Conservation (phyloP, 1,140 invertebrate species). For the Patella vulgata region DNA sequence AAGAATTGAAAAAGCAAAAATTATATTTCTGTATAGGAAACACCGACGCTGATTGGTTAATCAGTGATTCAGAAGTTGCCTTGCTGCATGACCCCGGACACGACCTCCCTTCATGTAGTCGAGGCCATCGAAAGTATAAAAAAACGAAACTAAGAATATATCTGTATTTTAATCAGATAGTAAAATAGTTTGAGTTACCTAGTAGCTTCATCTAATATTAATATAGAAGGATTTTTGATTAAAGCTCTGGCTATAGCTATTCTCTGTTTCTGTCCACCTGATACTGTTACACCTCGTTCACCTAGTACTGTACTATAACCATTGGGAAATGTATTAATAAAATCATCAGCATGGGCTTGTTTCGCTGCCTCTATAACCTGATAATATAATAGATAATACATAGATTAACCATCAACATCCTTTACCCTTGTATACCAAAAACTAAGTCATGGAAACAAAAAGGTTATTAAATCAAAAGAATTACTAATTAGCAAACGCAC, state of each 20-base stretch:
- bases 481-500: not conserved
- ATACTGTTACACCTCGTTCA: conserved; percentile 87
- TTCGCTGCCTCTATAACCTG: conserved; percentile 81
- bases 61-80: too few species aligned
- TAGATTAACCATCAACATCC: too few species aligned
- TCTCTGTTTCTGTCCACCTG: conserved; percentile 90
- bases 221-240: conserved; percentile 85
- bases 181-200: conserved; percentile 70
- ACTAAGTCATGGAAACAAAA: too few species aligned
- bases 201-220: conserved; percentile 91
- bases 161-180: not conserved
- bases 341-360: conserved; percentile 90
- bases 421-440: not conserved
- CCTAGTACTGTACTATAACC: conserved; percentile 90
- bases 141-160: too few species aligned
- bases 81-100: too few species aligned
- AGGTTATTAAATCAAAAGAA: not conserved
- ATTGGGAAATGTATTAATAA: conserved; percentile 84
- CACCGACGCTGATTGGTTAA: too few species aligned
- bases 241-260: conserved; percentile 90
- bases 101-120: too few species aligned
- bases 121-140: too few species aligned
- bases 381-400: conserved; percentile 15
- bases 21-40: too few species aligned
- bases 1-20: too few species aligned